Conservation (phyloP, 2,113 vertebrate species). For the Syngnathus typhle region DNA sequence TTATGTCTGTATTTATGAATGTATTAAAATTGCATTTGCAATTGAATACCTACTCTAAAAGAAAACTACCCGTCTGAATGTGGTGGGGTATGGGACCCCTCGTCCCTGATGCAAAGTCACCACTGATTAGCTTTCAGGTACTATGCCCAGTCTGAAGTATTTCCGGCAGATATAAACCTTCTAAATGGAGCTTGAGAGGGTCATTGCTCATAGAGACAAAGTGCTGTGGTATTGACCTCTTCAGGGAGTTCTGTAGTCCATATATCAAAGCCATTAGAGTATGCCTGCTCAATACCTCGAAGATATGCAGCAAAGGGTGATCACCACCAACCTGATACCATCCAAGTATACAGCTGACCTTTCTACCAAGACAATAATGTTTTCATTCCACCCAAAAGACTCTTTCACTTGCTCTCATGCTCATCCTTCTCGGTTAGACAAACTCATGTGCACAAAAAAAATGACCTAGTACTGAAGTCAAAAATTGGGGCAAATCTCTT, state of each 20-base stretch:
- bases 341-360: conserved; percentile 74
- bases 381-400: conserved; percentile 70
- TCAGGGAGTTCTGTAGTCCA: conserved; percentile 67
- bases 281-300: conserved; percentile 71
- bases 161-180: conserved; percentile 70
- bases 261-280: conserved; percentile 72
- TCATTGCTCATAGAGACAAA: conserved; percentile 72
- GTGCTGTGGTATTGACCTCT: conserved; percentile 72
- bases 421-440: conserved; percentile 31
- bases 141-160: conserved; percentile 52
- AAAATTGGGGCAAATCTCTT: conserved; percentile 36
- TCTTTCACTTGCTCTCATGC: conserved; percentile 32
- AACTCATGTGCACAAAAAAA: conserved; percentile 4
- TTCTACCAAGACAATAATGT: conserved; percentile 64
- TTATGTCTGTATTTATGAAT: background rate
- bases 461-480: conserved; percentile 32
- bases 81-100: background rate
- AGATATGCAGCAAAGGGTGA: conserved; percentile 73
- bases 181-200: conserved; percentile 70
- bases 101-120: background rate
- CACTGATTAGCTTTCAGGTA: conserved; percentile 46
- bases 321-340: conserved; percentile 73
- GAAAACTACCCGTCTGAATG: background rate
- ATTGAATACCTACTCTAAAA: background rate
- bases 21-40: background rate